Base-by-base conservation (phyloP, 2,113 vertebrate genomes). In the Gambusia affinis region DNA sequence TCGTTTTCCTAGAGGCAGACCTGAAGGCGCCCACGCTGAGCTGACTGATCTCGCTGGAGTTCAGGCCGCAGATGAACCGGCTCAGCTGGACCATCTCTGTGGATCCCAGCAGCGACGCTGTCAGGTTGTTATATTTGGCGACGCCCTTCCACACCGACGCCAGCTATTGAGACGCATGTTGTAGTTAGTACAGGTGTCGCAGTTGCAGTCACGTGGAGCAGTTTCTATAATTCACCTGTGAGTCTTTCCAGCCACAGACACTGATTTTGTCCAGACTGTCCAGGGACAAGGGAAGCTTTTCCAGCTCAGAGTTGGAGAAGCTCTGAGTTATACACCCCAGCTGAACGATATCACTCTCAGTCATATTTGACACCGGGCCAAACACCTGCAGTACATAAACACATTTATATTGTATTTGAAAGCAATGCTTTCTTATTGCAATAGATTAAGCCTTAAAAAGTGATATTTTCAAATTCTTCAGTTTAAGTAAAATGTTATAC, bases 61-160 rank as follows among this genome's bases (percentile, higher is more conserved):
- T 87, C 8, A 94, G 79, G 31, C 94, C 94, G 75, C 93, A 94
- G 70, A 95, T 86, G 76, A 94, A 93, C 66, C 72, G 79, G 72
- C 85, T 74, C 75, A 95, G 77, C 12, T 77, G 73, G 0, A 86
- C 78, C 69, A 94, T 85, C 12, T 93, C 88, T 29, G 84, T 6
- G 4, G 73, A 78, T 17, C 47, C 76, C 35, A 95, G 85, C 31
- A 64, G 44, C 65, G 67, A 0, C 0, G 54, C 78, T 7, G 47
- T 86, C 72, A 90, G 64, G 33, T 75, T 81, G 75, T 84, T 82
- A 11, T 72, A 22, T 12, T 29, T 61, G 27, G 79, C n/a, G 28
- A 85, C 85, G 8, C 57, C 80, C 65, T 24, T 87, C 89, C 92
- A 92, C 78, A 94, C 29, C 0, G 71, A n/a, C 61, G 33, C 15